A percentile compares a stretch with the other conserved stretches of the same genome.
These are phyloP conservation scores for Parascotia fuliginaria DNA, from an alignment of 2,888 invertebrate species.

Conservation along the genomic window DNA sequence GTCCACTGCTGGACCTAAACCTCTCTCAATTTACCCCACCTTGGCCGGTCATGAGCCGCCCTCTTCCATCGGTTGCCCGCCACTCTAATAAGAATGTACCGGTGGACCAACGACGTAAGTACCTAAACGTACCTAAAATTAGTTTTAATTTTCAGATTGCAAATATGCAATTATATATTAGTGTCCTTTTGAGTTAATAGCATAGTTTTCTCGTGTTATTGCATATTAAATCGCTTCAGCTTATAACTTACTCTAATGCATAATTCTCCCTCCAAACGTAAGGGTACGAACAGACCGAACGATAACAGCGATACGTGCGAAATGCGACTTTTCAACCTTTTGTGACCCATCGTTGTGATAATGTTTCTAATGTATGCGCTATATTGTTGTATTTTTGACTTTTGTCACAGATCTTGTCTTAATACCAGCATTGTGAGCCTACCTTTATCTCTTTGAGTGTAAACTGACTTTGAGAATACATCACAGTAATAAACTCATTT, in stretches of 20 bases:
- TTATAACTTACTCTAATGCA: slow-evolving; percentile 37
- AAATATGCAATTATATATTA: too few relatives aligned
- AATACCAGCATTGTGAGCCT: slow-evolving; percentile 40
- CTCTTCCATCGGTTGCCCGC: too few relatives aligned
- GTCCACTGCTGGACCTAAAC: too few relatives aligned
- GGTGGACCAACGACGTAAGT: too few relatives aligned
- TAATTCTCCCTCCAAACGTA: slow-evolving; percentile 75
- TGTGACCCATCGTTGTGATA: slow-evolving; percentile 77
- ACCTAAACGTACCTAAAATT: too few relatives aligned
- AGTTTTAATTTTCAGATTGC: too few relatives aligned
- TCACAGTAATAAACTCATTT: too few relatives aligned
- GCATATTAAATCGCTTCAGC: slow-evolving; percentile 29
- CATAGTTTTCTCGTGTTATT: too few relatives aligned
- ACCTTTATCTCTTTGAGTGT: slow-evolving; percentile 25
- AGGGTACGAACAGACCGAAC: slow-evolving; percentile 74
- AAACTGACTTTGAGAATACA: neutral
- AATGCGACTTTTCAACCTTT: slow-evolving; percentile 84
- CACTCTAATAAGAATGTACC: too few relatives aligned
- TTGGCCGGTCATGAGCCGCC: too few relatives aligned
- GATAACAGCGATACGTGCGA: slow-evolving; percentile 80
- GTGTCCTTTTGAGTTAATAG: too few relatives aligned
- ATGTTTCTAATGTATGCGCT: slow-evolving; percentile 78
- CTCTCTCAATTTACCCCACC: too few relatives aligned
- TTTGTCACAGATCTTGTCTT: slow-evolving; percentile 61
- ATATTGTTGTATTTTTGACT: slow-evolving; percentile 73